A percentile compares a stretch with the other conserved stretches of the same genome.
Evolutionary conservation across 2,113 vertebrate genomes (phyloP).

Genomic region (Larimichthys crocea): DNA sequence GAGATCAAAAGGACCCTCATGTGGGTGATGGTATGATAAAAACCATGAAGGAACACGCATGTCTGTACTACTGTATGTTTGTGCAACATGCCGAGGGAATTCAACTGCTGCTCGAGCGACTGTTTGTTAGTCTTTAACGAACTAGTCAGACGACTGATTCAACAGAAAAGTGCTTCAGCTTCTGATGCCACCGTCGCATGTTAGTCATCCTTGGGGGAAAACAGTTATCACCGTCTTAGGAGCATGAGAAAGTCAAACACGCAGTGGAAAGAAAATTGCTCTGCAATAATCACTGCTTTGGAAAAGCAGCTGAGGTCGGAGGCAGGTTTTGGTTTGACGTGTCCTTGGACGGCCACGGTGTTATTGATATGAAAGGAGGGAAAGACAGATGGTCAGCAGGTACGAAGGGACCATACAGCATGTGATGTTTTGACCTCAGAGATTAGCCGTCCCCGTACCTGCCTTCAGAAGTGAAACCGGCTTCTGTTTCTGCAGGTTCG

Average conservation of each 20-base stretch:
- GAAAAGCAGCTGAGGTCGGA: conserved; percentile 33
- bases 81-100: neutral
- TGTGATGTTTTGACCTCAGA: conserved; percentile 54
- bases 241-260: conserved; percentile 22
- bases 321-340: conserved; percentile 14
- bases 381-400: conserved; percentile 70
- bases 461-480: neutral
- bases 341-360: conserved; percentile 25
- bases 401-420: conserved; percentile 42
- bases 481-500: conserved; percentile 8
- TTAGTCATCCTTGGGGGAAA: neutral
- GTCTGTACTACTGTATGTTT: conserved; percentile 8
- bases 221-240: conserved; percentile 21
- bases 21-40: conserved; percentile 42
- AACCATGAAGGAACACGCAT: conserved; percentile 39
- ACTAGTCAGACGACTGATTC: no score
- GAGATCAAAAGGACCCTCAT: conserved; percentile 35
- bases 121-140: neutral
- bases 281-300: conserved; percentile 19
- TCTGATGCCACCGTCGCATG: neutral
- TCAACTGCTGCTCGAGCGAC: conserved; percentile 2
- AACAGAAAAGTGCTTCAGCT: neutral
- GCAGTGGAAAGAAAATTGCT: conserved; percentile 22
- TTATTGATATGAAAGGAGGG: conserved; percentile 16
- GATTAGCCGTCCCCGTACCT: conserved; percentile 13